Evolutionary conservation across 2,797 vertebrate genomes (phyloP).

Genomic region (Melopsittacus undulatus): DNA sequence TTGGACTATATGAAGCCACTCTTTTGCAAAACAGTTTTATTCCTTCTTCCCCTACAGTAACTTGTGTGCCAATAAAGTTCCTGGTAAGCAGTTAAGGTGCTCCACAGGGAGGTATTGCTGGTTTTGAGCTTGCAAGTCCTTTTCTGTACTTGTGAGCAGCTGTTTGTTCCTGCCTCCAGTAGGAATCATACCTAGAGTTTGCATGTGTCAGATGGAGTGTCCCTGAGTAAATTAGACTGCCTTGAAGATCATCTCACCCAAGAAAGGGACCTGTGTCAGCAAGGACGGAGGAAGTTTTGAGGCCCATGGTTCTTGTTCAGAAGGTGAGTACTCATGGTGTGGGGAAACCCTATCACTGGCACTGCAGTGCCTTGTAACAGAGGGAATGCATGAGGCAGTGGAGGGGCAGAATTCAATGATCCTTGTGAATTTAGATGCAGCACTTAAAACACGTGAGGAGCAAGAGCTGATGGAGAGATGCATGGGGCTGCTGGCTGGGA

Average conservation of each 20-base stretch:
- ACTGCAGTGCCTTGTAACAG: background rate
- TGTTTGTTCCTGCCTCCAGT: background rate
- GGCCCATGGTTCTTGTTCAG: background rate
- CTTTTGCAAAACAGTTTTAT: background rate
- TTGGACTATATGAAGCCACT: background rate
- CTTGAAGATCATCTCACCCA: background rate
- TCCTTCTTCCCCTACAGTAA: background rate
- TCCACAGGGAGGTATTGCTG: background rate
- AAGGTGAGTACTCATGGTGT: background rate
- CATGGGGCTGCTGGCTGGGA: background rate
- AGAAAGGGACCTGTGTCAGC: background rate
- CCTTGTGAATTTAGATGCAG: background rate
- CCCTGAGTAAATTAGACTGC: background rate
- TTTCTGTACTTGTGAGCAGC: background rate
- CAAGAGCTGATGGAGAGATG: background rate
- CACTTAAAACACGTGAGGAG: background rate
- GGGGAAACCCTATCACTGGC: background rate
- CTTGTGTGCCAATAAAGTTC: background rate
- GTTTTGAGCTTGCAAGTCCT: background rate
- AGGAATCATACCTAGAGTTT: background rate
- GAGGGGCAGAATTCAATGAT: background rate
- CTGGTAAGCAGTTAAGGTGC: background rate
- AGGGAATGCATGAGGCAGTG: background rate
- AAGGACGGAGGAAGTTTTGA: background rate
- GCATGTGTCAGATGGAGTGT: rapidly evolving